Percentiles rank a stretch among this genome's conserved stretches.
Evolutionary conservation across 2,113 vertebrate species (phyloP).

Genomic region (Lepus americanus): DNA sequence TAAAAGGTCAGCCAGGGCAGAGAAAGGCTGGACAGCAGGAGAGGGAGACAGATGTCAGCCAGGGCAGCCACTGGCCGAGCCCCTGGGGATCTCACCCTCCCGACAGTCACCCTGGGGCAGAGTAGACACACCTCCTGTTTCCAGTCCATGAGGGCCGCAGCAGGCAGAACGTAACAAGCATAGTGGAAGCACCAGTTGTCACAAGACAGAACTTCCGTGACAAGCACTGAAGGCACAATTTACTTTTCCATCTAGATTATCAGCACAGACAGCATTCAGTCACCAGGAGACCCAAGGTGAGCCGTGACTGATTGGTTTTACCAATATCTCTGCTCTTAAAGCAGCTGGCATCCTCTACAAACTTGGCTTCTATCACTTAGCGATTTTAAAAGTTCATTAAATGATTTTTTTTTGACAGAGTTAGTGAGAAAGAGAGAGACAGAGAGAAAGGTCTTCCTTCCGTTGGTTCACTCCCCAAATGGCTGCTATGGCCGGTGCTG

Average conservation of each 20-base stretch:
- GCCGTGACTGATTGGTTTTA: neutral
- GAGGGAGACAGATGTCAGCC: too few relatives aligned
- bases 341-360: neutral
- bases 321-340: conserved; percentile 1
- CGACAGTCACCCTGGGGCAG: neutral
- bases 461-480: neutral
- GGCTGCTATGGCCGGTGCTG: too few relatives aligned
- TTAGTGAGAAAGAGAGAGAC: too few relatives aligned
- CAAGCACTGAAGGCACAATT: conserved; percentile 34
- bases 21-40: too few relatives aligned
- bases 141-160: neutral
- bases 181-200: neutral
- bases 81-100: too few relatives aligned
- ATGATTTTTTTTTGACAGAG: neutral
- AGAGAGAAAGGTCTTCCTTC: too few relatives aligned
- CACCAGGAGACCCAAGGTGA: neutral
- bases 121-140: neutral
- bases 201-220: conserved; percentile 3
- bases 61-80: too few relatives aligned
- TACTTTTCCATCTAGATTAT: conserved; percentile 38
- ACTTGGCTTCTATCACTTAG: neutral
- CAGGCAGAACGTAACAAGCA: neutral
- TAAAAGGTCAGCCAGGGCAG: too few relatives aligned
- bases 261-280: neutral
- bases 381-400: conserved; percentile 48